phyloP scores from a whole-genome alignment of 2,113 vertebrate genomes.

The Poecilia latipinna region DNA sequence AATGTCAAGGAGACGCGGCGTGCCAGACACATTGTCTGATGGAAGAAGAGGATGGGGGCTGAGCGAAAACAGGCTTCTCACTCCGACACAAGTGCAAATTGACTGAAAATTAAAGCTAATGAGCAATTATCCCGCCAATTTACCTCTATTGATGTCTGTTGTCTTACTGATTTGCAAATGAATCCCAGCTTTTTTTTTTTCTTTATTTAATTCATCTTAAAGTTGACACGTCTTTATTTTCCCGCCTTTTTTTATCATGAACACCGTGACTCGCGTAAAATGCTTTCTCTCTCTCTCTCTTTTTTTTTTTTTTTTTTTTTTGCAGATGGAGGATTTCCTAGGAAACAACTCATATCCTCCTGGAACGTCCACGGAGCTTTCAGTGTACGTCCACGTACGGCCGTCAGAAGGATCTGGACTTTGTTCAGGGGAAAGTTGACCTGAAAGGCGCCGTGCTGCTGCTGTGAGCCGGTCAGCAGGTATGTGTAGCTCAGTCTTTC shows the following conservation, averaged over 20 bases:
- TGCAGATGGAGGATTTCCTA: conserved; percentile 27
- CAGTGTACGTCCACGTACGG: conserved; percentile 73
- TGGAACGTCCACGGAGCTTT: not conserved
- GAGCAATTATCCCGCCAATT: conserved; percentile 71
- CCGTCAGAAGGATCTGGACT: conserved; percentile 79
- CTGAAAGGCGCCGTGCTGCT: conserved; percentile 81
- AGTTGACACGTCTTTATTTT: conserved; percentile 49
- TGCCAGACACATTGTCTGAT: conserved; percentile 55
- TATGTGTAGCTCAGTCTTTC: not conserved
- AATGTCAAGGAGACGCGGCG: conserved; percentile 42
- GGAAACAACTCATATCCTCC: conserved; percentile 41
- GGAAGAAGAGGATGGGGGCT: conserved; percentile 46
- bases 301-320: conserved; percentile 3
- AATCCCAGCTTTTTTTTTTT: conserved; percentile 36
- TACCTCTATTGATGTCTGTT: conserved; percentile 63
- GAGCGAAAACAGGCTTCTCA: conserved; percentile 58
- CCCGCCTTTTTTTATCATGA: conserved; percentile 50
- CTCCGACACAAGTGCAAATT: conserved; percentile 62
- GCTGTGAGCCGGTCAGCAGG: conserved; percentile 89
- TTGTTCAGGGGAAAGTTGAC: conserved; percentile 40
- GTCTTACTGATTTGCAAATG: conserved; percentile 49
- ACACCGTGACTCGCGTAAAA: conserved; percentile 27
- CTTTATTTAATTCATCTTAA: conserved; percentile 60
- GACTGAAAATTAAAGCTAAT: conserved; percentile 73
- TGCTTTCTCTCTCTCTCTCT: not conserved